Evolutionary conservation across 2,797 vertebrate genomes (phyloP).

Genomic region (Peromyscus attwateri): DNA sequence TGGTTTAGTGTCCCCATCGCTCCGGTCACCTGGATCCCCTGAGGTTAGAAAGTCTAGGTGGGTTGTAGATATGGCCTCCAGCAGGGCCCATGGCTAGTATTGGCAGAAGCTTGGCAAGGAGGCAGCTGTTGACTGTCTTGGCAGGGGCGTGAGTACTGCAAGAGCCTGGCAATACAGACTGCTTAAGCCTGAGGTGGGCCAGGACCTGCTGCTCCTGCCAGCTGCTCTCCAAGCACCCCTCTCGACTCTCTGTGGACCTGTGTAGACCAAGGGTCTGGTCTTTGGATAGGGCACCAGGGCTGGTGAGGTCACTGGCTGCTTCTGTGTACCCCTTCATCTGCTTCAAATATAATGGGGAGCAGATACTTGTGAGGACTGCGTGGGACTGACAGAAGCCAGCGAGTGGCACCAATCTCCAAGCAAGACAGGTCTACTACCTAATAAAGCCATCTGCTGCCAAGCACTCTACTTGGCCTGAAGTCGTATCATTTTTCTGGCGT

Average conservation of each 20-base stretch:
- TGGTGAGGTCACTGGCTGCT: background rate
- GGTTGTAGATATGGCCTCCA: background rate
- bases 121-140: background rate
- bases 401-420: accelerated
- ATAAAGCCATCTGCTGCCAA: background rate
- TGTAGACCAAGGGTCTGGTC: background rate
- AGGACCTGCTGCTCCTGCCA: background rate
- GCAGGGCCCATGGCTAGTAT: no score
- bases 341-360: background rate
- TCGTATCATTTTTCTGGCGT: background rate
- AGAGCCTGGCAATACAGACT: constrained; percentile 15
- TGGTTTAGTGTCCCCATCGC: accelerated
- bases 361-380: background rate
- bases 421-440: accelerated
- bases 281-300: background rate
- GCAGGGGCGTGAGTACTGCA: background rate
- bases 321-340: background rate
- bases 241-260: background rate
- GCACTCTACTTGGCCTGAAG: background rate
- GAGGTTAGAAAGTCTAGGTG: background rate
- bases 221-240: no score
- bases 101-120: background rate
- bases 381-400: background rate
- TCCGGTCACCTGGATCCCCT: background rate
- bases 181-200: background rate